Evolutionary conservation across 2,113 vertebrate species (phyloP).

Genomic region (Eidolon helvum): DNA sequence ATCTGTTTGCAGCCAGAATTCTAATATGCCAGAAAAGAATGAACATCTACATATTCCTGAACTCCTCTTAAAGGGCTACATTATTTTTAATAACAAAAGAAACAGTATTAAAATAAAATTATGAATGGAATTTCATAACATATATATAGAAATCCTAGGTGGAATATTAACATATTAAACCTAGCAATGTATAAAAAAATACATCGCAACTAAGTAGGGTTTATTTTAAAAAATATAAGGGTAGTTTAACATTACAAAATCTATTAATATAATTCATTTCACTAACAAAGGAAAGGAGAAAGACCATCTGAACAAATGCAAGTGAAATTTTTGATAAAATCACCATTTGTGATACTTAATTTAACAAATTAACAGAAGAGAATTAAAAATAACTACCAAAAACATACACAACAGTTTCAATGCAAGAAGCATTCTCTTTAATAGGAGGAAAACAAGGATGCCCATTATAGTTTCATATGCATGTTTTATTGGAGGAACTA

Average conservation of each 20-base stretch:
- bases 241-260: not conserved
- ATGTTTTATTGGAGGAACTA: not conserved
- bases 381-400: not conserved
- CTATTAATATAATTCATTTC: not conserved
- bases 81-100: not conserved
- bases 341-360: not conserved
- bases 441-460: not conserved
- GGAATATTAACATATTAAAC: not conserved
- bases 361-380: not conserved
- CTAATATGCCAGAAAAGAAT: not conserved
- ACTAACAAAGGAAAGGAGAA: not conserved
- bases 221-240: not conserved
- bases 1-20: constrained; percentile 13
- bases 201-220: not conserved
- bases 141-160: not conserved
- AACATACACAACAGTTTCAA: not conserved
- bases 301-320: not conserved
- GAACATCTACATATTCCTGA: not conserved
- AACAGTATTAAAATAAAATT: constrained; percentile 32
- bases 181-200: not conserved
- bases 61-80: not conserved
- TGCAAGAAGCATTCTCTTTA: not conserved
- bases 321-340: not conserved
- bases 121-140: not conserved
- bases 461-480: not conserved